Percentiles rank a stretch among this genome's conserved stretches.
Conservation (phyloP, 2,888 invertebrate species). For the Drosophila limbata region DNA sequence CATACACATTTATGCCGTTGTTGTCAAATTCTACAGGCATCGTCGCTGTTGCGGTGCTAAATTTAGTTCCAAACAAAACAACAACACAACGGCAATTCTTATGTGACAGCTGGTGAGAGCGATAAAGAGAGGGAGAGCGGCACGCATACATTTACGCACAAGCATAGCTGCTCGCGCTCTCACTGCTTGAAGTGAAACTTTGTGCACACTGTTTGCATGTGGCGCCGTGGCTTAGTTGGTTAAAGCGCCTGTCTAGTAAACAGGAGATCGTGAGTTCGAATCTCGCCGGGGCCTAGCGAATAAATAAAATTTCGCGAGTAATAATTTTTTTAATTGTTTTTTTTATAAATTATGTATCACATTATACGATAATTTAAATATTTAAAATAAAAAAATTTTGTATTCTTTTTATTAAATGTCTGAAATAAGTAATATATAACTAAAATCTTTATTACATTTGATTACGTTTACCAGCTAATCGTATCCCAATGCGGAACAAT, state of each 20-base stretch:
- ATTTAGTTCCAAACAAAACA: conserved; percentile 43
- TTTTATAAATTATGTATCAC: background rate
- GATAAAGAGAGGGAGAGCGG: background rate
- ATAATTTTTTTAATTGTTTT: background rate
- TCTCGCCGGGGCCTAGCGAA: conserved; percentile 84
- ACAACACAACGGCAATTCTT: background rate
- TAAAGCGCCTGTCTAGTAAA: conserved; percentile 86
- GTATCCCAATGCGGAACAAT: conserved; percentile 5
- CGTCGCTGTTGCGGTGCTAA: conserved; percentile 33
- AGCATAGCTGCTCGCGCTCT: conserved; percentile 1
- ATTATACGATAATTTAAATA: no score
- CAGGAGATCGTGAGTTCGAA: conserved; percentile 86
- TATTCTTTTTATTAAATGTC: background rate
- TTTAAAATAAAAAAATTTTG: no score
- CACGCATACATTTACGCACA: background rate
- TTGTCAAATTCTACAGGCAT: background rate
- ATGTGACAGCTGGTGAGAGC: conserved; percentile 15
- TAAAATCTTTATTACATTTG: background rate
- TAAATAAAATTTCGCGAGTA: conserved; percentile 1
- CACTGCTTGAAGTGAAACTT: conserved; percentile 33
- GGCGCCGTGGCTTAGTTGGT: conserved; percentile 86
- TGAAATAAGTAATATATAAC: background rate
- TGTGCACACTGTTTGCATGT: conserved; percentile 24
- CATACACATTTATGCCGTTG: conserved; percentile 16
- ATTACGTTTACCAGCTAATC: background rate